Conservation (phyloP, 2,113 vertebrate species). For the Fregata magnificens region DNA sequence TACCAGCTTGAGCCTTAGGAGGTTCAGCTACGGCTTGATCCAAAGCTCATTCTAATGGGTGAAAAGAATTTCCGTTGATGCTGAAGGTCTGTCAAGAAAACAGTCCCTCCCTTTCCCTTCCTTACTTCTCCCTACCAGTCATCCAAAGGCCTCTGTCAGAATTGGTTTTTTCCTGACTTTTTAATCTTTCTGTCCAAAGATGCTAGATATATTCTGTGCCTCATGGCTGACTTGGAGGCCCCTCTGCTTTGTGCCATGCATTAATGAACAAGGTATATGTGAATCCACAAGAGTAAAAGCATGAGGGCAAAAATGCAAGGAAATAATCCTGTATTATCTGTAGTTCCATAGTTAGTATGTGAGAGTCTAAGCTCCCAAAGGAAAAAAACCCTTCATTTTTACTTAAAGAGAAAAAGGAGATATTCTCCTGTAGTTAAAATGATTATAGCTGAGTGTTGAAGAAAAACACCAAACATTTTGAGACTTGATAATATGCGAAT, state of each 20-base stretch:
- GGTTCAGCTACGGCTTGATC: background rate
- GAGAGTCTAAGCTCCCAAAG: background rate
- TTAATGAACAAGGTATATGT: background rate
- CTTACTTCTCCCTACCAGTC: background rate
- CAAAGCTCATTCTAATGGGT: background rate
- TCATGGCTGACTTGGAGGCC: background rate
- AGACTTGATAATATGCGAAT: background rate
- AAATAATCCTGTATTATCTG: background rate
- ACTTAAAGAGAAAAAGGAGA: background rate
- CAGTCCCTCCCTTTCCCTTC: background rate
- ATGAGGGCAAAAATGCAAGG: background rate
- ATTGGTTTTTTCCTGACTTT: background rate
- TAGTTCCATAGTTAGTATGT: background rate
- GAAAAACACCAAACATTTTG: constrained; percentile 3
- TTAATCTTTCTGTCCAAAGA: background rate
- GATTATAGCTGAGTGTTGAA: background rate
- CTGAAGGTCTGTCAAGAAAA: background rate
- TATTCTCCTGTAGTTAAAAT: background rate
- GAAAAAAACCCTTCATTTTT: background rate
- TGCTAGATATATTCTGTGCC: background rate
- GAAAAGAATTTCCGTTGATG: background rate
- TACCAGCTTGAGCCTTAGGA: background rate
- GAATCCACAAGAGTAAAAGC: background rate
- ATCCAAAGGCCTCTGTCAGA: background rate
- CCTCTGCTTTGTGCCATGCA: background rate